Conservation (phyloP, 2,888 invertebrate genomes). For the Tinea trinotella region DNA sequence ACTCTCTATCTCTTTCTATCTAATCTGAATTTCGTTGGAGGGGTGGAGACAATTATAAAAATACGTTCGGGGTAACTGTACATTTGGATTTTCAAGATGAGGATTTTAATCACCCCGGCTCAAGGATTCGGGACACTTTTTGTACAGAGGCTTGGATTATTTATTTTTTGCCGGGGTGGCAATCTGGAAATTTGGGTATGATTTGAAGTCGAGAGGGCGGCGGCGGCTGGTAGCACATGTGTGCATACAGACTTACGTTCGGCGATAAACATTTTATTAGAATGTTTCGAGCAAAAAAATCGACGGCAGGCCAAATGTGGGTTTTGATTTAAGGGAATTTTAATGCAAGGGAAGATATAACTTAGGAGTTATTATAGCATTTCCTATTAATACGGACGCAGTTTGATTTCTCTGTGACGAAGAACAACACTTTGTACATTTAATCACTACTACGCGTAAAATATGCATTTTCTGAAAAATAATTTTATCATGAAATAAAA, state of each 20-base stretch:
- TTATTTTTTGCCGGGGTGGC: conserved; percentile 70
- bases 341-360: conserved; percentile 57
- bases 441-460: too few species aligned
- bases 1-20: conserved; percentile 26
- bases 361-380: conserved; percentile 33
- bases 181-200: conserved; percentile 70
- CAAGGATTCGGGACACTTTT: conserved; percentile 63
- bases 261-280: conserved; percentile 72
- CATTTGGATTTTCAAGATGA: conserved; percentile 51
- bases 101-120: conserved; percentile 52
- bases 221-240: conserved; percentile 62
- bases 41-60: conserved; percentile 23
- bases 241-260: conserved; percentile 38
- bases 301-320: conserved; percentile 63
- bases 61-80: conserved; percentile 39
- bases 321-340: conserved; percentile 47
- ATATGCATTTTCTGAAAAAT: too few species aligned
- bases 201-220: conserved; percentile 55
- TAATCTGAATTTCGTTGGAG: conserved; percentile 23
- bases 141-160: conserved; percentile 56
- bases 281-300: conserved; percentile 65
- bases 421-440: background rate
- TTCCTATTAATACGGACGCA: conserved; percentile 9
- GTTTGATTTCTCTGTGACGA: background rate
- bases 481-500: too few species aligned